These are phyloP conservation scores for Erpetoichthys calabaricus DNA, from an alignment of 2,797 vertebrate genomes.

Conservation along the genomic window DNA sequence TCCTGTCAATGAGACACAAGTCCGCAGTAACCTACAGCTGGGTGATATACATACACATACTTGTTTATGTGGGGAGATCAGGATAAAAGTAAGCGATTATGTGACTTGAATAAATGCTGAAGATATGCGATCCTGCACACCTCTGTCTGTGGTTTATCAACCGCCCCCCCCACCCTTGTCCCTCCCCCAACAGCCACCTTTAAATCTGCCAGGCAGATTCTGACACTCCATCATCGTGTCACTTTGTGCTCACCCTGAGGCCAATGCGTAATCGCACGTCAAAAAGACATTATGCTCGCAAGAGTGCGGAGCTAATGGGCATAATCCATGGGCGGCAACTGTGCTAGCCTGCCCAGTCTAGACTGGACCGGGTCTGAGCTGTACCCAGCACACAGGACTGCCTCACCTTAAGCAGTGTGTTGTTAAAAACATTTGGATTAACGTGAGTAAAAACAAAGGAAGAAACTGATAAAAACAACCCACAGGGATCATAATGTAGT, in stretches of 20 bases:
- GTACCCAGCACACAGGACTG: not conserved
- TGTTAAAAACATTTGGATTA: too few relatives aligned
- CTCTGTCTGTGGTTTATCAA: too few relatives aligned
- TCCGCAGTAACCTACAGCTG: too few relatives aligned
- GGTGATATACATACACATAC: too few relatives aligned
- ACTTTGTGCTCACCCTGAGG: slow-evolving; percentile 29
- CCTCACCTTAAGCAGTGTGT: too few relatives aligned
- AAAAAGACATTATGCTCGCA: slow-evolving; percentile 52
- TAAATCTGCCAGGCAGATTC: slow-evolving; percentile 55
- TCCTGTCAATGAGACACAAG: too few relatives aligned
- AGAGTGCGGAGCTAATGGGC: slow-evolving; percentile 57
- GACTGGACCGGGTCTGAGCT: slow-evolving; percentile 14
- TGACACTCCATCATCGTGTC: slow-evolving; percentile 68
- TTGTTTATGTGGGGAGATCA: too few relatives aligned
- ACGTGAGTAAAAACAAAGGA: not conserved
- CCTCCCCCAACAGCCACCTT: slow-evolving; percentile 9
- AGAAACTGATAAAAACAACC: slow-evolving; percentile 1
- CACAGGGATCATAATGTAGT: too few relatives aligned
- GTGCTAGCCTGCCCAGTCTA: slow-evolving; percentile 12
- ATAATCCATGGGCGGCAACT: slow-evolving; percentile 27
- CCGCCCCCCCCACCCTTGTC: slow-evolving; percentile 7
- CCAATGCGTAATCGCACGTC: slow-evolving; percentile 33
- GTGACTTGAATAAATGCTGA: too few relatives aligned
- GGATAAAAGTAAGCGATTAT: too few relatives aligned
- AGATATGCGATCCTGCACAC: too few relatives aligned